Base-by-base conservation (phyloP, 2,797 vertebrate genomes). In the Sternarchorhynchus goeldii region DNA sequence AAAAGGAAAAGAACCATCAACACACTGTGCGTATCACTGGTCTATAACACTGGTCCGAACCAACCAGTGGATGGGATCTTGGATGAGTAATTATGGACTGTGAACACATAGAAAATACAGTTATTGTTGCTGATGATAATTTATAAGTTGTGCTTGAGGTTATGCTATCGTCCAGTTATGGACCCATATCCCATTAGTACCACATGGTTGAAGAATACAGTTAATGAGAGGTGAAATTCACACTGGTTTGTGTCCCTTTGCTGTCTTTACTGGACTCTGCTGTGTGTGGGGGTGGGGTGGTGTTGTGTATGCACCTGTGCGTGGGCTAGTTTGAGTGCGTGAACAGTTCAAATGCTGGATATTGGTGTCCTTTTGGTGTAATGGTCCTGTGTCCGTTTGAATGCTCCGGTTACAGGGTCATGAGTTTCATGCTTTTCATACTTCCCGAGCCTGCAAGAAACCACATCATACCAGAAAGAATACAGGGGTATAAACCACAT, bases 381-480 rank as follows among this genome's bases (percentile, higher is more conserved):
- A 58, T 81, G 69, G 66, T 63, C 62, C 70, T 68, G 20, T 25
- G 55, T 65, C 41, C 18, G 34, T 56, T 29, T 64, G 64, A 53
- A 18, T 69, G 56, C 36, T 69, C 34, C 63, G n/a, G 20, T 72
- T 78, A 73, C 7, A 50, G 79, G 62, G 73, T 82, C 80, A 72
- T 86, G 55, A 75, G 79, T 36, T 77, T 82, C 67, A 82, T 66
- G 62, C 64, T 82, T 80, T 75, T 86, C 73, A 87, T 63, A 85
- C 86, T 79, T 76, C 84, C 76, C 25, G 78, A 64, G 77, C 80
- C 86, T 87, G 60, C 56, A 73, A 80, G 14, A 83, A 29, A 77
- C 77, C 39, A 77, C 6, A 50, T 50, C 45, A 50, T 45, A 45
- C 14, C 12, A 71, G 36, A 76, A 81, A 18, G 18, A 10, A 25